These are phyloP conservation scores for Melolontha melolontha DNA, from an alignment of 2,888 invertebrate genomes.

Conservation along the genomic window DNA sequence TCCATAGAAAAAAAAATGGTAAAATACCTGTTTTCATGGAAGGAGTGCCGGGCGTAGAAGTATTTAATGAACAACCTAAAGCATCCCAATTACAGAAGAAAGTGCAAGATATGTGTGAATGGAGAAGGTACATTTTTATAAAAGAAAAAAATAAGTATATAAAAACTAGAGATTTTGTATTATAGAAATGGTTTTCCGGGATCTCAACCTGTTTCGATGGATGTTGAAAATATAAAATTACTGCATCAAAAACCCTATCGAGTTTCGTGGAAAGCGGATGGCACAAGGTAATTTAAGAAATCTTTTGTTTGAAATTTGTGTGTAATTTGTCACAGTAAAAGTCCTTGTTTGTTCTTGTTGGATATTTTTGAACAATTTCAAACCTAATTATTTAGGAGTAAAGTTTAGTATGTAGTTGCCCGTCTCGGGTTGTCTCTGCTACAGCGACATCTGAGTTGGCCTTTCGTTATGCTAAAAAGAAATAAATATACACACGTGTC, in stretches of 20 bases:
- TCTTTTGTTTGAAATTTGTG: no score
- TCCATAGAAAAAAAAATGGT: slow-evolving; percentile 38
- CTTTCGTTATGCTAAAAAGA: no score
- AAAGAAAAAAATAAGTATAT: neutral
- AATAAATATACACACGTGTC: no score
- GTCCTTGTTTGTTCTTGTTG: no score
- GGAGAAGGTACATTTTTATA: slow-evolving; percentile 69
- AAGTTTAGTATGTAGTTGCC: no score
- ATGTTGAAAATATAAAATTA: slow-evolving; percentile 79
- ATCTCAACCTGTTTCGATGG: slow-evolving; percentile 98
- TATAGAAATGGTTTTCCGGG: slow-evolving; percentile 88
- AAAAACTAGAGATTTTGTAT: slow-evolving; percentile 27
- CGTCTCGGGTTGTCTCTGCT: no score
- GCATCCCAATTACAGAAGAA: slow-evolving; percentile 75
- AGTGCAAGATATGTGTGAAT: slow-evolving; percentile 84
- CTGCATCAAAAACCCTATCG: slow-evolving; percentile 87
- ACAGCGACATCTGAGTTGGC: no score
- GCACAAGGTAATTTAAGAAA: slow-evolving; percentile 76
- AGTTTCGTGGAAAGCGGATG: slow-evolving; percentile 99
- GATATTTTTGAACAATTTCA: no score
- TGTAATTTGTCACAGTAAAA: no score
- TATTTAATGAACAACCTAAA: slow-evolving; percentile 74
- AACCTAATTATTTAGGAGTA: no score
- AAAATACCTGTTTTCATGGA: slow-evolving; percentile 79
- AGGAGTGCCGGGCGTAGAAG: slow-evolving; percentile 83